Evolutionary conservation across 2,888 invertebrate species (phyloP), one percentile per base, ranked within the genome.

Genomic region (Hecatera dysodea): DNA sequence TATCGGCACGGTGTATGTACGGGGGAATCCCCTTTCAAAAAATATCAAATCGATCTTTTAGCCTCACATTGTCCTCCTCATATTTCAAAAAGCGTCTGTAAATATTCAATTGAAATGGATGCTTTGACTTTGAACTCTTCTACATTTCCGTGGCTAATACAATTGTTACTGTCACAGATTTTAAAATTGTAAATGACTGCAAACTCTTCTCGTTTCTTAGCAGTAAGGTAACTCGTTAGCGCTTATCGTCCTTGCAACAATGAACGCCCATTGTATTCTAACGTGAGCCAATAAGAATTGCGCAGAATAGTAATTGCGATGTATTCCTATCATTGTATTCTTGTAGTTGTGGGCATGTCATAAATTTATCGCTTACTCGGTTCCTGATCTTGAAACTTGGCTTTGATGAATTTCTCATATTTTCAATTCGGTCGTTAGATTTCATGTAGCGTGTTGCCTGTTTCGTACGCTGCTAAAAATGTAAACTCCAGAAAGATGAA

Each of bases 241-340:
- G 50, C 12, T 66, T 48, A 50, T 60, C 63, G 68, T 24, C 76
- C 76, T 64, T 75, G 50, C 63, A 42, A 80, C 60, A 52, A 69
- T 59, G 46, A 44, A 39, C 55, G 46, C 29, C 63, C 55, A 68
- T 75, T 77, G 69, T 77, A 56, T 60, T 68, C 55, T 48, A 22
- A 33, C 36, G 50, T 57, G 62, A 59, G 56, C 61, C 61, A 74
- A 74, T 67, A 7, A 52, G 17, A 68, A 57, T 52, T 22, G 42
- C 33, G 24, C 69, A 55, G n/a, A 50, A 61, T 74, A 56, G 48
- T 60, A 15, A 17, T 22, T 52, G 29, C 44, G 17, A 39, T 39
- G 12, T 74, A 65, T 56, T 50, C 24, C 56, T 78, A 36, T 22
- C 36, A 70, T 59, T 72, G 56, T 72, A n/a, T 44, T 48, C 15